Base-by-base conservation (phyloP, 2,113 vertebrate species). In the Phylloscopus whistleri region DNA sequence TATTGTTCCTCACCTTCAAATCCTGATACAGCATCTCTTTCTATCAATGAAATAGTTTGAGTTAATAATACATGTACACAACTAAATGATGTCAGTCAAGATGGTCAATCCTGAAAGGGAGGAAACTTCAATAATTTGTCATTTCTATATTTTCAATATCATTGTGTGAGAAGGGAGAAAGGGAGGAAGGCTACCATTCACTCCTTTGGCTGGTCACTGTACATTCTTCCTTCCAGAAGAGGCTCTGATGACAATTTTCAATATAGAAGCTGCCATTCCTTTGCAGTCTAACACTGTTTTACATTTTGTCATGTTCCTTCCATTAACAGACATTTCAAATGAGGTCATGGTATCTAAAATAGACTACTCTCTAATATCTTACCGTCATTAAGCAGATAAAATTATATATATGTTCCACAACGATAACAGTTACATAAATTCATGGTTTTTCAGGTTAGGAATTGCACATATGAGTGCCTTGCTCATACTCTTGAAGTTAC, bases 291-390 rank as follows among this genome's bases (percentile, higher is more conserved):
- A 85, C 22, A 48, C 5, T 46, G 7, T 37, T 89, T 73, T 66
- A 84, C 30, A 41, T 85, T 80, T 75, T 63, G 30, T 72, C 78
- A 44, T 39, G 56, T 73, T 91, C 31, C 24, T 89, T 89, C 86
- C 68, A 86, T 66, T 90, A 85, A 85, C 5, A 94, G 94, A 51
- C 27, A 49, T 79, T 93, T 93, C 55, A 86, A 93, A 94, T 49
- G 64, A 89, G 84, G 86, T 89, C 82, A 55, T 39, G 49, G 35
- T 68, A 52, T 81, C 60, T 48, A 72, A 95, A 97, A 85, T 88
- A 96, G 78, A 86, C 48, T 63, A 63, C 26, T 94, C 5, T 86
- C 43, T 88, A 92, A 66, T 74, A 78, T 55, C 59, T 85, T 70
- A 28, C 2, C 56, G 74, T 74, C 73, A 74, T 90, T 86, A 86